phyloP scores from a whole-genome alignment of 2,888 invertebrate species.

The Muschampia plurimacula region DNA sequence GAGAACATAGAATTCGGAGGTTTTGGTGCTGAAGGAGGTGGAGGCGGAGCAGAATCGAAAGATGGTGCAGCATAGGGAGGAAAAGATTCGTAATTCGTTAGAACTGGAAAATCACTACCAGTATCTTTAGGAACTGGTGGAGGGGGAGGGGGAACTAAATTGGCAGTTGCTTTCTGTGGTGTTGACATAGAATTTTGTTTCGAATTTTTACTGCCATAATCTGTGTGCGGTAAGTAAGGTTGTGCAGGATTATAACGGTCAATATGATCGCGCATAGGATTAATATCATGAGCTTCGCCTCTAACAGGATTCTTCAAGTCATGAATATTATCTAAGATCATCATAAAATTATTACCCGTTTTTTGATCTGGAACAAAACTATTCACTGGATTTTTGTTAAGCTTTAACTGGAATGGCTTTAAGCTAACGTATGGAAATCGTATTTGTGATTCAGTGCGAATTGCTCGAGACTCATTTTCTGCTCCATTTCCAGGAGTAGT shows the following conservation, averaged over 20 bases:
- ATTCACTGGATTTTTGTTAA: conserved; percentile 54
- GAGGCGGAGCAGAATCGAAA: conserved; percentile 28
- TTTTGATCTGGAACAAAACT: conserved; percentile 59
- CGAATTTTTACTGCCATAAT: conserved; percentile 63
- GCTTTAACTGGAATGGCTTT: conserved; percentile 76
- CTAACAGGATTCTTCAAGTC: conserved; percentile 70
- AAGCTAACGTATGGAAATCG: conserved; percentile 77
- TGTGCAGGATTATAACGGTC: conserved; percentile 83
- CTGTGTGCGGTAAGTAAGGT: conserved; percentile 72
- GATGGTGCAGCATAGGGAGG: conserved; percentile 67
- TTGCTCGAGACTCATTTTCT: conserved; percentile 80
- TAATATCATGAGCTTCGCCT: conserved; percentile 75
- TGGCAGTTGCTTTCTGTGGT: conserved; percentile 61
- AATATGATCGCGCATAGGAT: conserved; percentile 58
- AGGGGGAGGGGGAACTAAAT: conserved; percentile 65
- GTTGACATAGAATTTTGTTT: conserved; percentile 57
- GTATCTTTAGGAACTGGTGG: conserved; percentile 61
- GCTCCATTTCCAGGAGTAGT: conserved; percentile 72
- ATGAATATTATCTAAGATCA: conserved; percentile 68
- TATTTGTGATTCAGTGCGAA: conserved; percentile 72
- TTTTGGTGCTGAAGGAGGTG: conserved; percentile 34
- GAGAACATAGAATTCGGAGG: conserved; percentile 50
- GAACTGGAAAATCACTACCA: conserved; percentile 67
- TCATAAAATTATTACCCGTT: conserved; percentile 64
- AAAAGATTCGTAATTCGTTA: conserved; percentile 73